These are phyloP conservation scores for Pantala flavescens DNA, from an alignment of 1,140 invertebrate genomes.

Conservation along the genomic window DNA sequence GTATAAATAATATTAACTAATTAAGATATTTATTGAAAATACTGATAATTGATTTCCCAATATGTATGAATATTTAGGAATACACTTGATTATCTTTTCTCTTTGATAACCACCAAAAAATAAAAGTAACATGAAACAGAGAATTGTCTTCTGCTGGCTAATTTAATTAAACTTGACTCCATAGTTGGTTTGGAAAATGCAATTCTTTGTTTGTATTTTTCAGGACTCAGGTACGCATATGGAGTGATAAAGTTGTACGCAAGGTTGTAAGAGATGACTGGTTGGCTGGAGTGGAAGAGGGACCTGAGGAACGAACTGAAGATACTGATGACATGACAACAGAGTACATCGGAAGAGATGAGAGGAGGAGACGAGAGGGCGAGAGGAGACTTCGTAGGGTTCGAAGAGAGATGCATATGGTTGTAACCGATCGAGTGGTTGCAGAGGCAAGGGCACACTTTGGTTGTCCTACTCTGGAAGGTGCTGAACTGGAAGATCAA, in stretches of 20 bases:
- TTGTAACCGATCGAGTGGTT: slow-evolving; percentile 84
- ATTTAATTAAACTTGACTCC: too few relatives aligned
- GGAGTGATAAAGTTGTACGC: slow-evolving; percentile 82
- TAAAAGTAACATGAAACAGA: too few relatives aligned
- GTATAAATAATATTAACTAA: too few relatives aligned
- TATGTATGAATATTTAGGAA: too few relatives aligned
- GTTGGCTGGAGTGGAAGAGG: slow-evolving; percentile 39
- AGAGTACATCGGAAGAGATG: slow-evolving; percentile 43
- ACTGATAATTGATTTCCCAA: too few relatives aligned
- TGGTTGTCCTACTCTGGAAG: slow-evolving; percentile 78
- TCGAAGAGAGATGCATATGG: slow-evolving; percentile 67
- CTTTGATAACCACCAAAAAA: too few relatives aligned
- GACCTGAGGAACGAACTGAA: slow-evolving; percentile 33
- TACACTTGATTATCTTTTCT: too few relatives aligned
- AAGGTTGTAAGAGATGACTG: slow-evolving; percentile 68
- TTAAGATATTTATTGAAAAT: too few relatives aligned
- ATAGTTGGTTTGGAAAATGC: too few relatives aligned
- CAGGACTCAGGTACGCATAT: slow-evolving; percentile 82
- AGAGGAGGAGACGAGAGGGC: slow-evolving; percentile 34
- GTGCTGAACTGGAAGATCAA: slow-evolving; percentile 96
- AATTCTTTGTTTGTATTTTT: too few relatives aligned
- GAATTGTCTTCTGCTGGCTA: too few relatives aligned
- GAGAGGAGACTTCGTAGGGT: slow-evolving; percentile 68
- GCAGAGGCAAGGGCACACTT: slow-evolving; percentile 83
- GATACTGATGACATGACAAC: slow-evolving; percentile 43